phyloP scores from a whole-genome alignment of 2,113 vertebrate species.

The Argyrosomus japonicus region DNA sequence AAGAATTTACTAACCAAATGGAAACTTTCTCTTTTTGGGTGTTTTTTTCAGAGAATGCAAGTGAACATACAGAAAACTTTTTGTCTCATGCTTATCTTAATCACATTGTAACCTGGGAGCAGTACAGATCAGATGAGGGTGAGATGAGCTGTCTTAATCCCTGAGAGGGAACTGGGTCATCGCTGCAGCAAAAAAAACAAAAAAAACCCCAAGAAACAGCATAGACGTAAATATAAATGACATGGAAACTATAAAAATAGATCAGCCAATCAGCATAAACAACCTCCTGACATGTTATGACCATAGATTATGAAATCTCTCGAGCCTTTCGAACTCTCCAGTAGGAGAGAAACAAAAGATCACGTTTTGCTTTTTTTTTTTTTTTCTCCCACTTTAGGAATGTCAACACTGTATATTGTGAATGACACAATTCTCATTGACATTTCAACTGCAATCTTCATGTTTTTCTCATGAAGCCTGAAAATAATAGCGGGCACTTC shows the following conservation, averaged over 20 bases:
- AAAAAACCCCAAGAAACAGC: conserved; percentile 1
- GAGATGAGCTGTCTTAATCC: conserved; percentile 56
- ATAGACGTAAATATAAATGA: conserved; percentile 19
- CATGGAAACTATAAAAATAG: conserved; percentile 42
- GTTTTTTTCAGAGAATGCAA: neutral
- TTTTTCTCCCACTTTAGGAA: neutral
- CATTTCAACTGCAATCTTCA: neutral
- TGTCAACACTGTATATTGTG: neutral
- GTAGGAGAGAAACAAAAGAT: conserved; percentile 10
- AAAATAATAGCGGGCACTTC: neutral
- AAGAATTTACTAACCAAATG: neutral
- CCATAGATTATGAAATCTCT: neutral
- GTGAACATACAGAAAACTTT: conserved; percentile 14
- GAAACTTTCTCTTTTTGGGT: conserved; percentile 5
- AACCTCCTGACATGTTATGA: neutral
- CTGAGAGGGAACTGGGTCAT: conserved; percentile 51
- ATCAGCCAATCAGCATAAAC: conserved; percentile 22
- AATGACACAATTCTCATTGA: neutral
- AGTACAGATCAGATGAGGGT: conserved; percentile 43
- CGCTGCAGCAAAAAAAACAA: neutral
- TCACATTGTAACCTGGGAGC: conserved; percentile 49
- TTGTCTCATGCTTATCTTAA: conserved; percentile 29
- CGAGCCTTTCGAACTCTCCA: too few species aligned
- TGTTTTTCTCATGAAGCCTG: neutral
- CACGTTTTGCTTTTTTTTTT: neutral